Evolutionary conservation across 64 coral and sea anemone genomes (phyloP).

Genomic region (Pocillopora damicornis): DNA sequence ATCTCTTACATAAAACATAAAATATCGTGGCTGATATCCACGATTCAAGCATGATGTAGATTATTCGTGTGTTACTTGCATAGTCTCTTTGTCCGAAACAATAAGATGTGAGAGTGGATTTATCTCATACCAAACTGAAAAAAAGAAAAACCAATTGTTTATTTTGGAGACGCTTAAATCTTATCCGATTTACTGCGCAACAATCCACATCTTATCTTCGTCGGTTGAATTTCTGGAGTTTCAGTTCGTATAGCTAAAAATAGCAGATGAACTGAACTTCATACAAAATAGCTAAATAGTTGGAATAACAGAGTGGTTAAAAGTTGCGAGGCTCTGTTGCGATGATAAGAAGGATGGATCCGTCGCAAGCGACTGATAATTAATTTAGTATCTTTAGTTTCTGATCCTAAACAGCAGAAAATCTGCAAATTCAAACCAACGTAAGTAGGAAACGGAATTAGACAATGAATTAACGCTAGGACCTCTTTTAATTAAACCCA

Average conservation of each 20-base stretch:
- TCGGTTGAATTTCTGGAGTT: neutral
- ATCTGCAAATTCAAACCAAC: neutral
- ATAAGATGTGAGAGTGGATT: neutral
- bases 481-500: neutral
- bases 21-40: neutral
- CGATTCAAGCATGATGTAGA: too few relatives aligned
- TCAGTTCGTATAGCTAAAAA: neutral
- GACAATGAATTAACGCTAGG: neutral
- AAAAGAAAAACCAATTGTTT: neutral
- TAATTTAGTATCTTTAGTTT: neutral
- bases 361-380: neutral
- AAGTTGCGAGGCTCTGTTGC: neutral
- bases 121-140: neutral
- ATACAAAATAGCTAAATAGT: neutral
- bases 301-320: neutral
- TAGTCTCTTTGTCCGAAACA: neutral
- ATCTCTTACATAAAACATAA: neutral
- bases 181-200: neutral
- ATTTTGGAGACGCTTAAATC: neutral
- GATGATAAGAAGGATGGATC: too few relatives aligned
- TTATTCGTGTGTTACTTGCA: too few relatives aligned
- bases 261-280: neutral
- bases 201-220: neutral
- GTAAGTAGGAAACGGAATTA: neutral
- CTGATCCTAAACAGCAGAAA: neutral